Evolutionary conservation across 2,797 vertebrate species (phyloP).

Genomic region (Halcyon smyrnensis): DNA sequence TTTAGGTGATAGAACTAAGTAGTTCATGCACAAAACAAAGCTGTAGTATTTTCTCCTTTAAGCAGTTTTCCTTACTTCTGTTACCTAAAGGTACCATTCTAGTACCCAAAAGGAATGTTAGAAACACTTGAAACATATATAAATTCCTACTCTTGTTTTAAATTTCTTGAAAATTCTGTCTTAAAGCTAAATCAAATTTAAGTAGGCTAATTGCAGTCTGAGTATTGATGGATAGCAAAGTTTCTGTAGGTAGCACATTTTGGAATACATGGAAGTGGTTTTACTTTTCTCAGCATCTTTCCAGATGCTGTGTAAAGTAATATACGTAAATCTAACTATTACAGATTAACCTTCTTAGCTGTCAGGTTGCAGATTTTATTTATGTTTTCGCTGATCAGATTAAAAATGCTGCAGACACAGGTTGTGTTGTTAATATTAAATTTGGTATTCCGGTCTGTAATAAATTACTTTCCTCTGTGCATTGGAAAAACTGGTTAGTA

Average conservation of each 20-base stretch:
- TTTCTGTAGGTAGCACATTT: neutral
- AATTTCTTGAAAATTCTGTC: neutral
- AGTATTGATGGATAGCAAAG: neutral
- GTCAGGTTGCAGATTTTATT: slow-evolving; percentile 60
- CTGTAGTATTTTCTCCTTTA: neutral
- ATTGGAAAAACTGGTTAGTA: slow-evolving; percentile 77
- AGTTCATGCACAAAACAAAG: neutral
- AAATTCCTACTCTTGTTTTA: neutral
- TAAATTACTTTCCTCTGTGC: slow-evolving; percentile 74
- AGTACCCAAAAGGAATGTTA: neutral
- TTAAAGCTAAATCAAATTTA: neutral
- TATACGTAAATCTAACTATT: slow-evolving; percentile 46
- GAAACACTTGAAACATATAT: neutral
- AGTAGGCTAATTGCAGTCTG: neutral
- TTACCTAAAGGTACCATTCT: neutral
- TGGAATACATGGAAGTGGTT: neutral
- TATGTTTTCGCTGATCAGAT: slow-evolving; percentile 76
- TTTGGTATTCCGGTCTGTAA: slow-evolving; percentile 76
- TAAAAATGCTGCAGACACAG: slow-evolving; percentile 74
- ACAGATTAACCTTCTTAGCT: slow-evolving; percentile 40
- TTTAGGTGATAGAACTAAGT: neutral
- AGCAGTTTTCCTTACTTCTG: neutral
- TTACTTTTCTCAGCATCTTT: slow-evolving; percentile 40
- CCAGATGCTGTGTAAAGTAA: slow-evolving; percentile 39
- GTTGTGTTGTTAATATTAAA: slow-evolving; percentile 77